phyloP scores from a whole-genome alignment of 2,797 vertebrate species.

The Chlorospingus flavigularis region DNA sequence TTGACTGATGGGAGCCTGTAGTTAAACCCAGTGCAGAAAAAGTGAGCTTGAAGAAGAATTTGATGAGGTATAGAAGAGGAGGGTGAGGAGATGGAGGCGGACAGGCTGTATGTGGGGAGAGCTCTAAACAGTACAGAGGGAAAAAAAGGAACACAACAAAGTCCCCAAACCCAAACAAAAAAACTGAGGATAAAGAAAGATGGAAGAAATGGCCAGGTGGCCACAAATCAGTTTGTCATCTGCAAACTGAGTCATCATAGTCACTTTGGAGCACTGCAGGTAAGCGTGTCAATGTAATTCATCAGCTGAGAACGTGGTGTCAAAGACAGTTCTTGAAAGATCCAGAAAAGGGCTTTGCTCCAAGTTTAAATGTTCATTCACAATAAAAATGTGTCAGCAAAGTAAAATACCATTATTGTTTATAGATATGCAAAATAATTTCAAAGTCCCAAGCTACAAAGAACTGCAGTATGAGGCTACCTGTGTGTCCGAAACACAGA shows the following conservation, averaged over 20 bases:
- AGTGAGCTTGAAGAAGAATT: not conserved
- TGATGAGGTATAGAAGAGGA: not conserved
- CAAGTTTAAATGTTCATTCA: not conserved
- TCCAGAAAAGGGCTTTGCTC: not conserved
- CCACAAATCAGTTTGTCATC: not conserved
- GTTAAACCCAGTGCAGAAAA: conserved; percentile 17
- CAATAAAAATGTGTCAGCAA: not conserved
- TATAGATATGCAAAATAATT: not conserved
- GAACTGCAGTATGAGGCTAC: not conserved
- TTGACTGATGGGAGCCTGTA: not conserved
- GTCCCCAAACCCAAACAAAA: not conserved
- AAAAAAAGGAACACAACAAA: not conserved
- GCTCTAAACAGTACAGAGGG: not conserved
- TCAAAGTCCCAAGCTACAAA: not conserved
- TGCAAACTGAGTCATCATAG: not conserved
- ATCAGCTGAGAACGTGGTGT: not conserved
- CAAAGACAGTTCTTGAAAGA: not conserved
- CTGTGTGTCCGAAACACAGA: not conserved
- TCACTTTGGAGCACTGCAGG: not conserved
- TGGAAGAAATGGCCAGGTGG: not conserved
- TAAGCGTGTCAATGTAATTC: not conserved
- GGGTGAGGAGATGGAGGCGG: not conserved
- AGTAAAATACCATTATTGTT: not conserved
- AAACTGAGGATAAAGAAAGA: not conserved
- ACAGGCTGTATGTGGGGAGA: not conserved